phyloP scores from a whole-genome alignment of 2,113 vertebrate species.

The Chiloscyllium plagiosum region DNA sequence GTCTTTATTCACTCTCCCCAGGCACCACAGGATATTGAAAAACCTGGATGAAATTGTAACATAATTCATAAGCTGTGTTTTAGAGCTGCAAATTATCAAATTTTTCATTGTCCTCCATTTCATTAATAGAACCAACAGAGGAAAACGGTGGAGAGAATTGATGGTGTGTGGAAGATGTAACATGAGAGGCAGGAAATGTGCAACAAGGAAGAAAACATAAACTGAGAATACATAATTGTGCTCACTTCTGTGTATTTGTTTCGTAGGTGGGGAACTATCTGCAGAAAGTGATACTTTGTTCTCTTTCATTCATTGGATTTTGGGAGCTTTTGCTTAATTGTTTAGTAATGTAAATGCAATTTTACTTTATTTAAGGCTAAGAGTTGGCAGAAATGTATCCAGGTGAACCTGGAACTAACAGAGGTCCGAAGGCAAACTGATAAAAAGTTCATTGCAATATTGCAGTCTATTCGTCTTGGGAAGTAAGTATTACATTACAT shows the following conservation, averaged over 20 bases:
- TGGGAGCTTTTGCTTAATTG: neutral
- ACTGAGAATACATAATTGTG: neutral
- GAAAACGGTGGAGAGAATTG: neutral
- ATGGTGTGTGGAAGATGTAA: neutral
- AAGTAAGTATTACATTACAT: constrained; percentile 58
- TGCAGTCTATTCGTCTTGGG: constrained; percentile 80
- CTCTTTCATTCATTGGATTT: neutral
- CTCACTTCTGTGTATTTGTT: neutral
- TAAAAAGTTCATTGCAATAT: constrained; percentile 75
- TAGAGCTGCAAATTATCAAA: neutral
- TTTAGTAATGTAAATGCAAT: neutral
- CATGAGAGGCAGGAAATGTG: neutral
- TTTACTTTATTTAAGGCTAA: constrained; percentile 61
- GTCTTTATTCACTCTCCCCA: neutral
- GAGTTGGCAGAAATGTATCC: constrained; percentile 84
- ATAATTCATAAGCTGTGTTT: neutral
- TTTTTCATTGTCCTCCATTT: neutral
- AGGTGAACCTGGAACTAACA: constrained; percentile 83
- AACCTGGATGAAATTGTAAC: neutral
- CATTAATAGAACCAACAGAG: neutral
- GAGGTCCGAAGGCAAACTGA: constrained; percentile 84
- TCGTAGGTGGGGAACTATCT: neutral
- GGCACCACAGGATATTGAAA: neutral
- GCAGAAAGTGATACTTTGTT: neutral
- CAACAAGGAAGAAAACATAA: neutral